These are phyloP conservation scores for Dendrolimus pini DNA, from an alignment of 2,888 invertebrate genomes.

Conservation along the genomic window DNA sequence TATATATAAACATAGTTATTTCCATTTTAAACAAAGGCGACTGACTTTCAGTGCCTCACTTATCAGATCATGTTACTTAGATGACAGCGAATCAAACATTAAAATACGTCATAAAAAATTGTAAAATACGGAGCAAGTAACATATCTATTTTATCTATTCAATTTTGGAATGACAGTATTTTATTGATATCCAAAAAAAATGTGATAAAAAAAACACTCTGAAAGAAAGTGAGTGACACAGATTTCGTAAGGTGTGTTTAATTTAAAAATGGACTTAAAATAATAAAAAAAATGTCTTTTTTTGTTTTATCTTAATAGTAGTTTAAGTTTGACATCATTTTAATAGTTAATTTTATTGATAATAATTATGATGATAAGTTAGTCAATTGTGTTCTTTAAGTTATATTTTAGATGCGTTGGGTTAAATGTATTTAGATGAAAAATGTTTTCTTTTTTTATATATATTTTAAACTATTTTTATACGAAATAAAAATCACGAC, in stretches of 20 bases:
- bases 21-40: too few relatives aligned
- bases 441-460: not conserved
- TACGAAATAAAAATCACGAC: too few relatives aligned
- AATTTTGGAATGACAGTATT: slow-evolving; percentile 27
- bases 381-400: slow-evolving; percentile 36
- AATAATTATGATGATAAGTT: slow-evolving; percentile 13
- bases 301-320: slow-evolving; percentile 31
- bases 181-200: slow-evolving; percentile 34
- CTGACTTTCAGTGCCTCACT: too few relatives aligned
- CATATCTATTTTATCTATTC: slow-evolving; percentile 6
- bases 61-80: too few relatives aligned
- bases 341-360: slow-evolving; percentile 14
- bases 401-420: slow-evolving; percentile 5
- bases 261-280: slow-evolving; percentile 50
- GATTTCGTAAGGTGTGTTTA: slow-evolving; percentile 68
- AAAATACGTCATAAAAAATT: slow-evolving; percentile 13
- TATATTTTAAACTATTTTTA: too few relatives aligned
- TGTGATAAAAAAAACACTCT: slow-evolving; percentile 59
- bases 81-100: too few relatives aligned
- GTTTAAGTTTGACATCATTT: slow-evolving; percentile 16
- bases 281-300: slow-evolving; percentile 29
- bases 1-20: too few relatives aligned
- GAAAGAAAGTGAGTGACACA: slow-evolving; percentile 69
- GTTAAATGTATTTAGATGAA: not conserved
- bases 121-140: slow-evolving; percentile 16